Percentiles rank a stretch among this genome's conserved stretches.
phyloP scores from a whole-genome alignment of 2,113 vertebrate genomes.

The Cisticola juncidis region DNA sequence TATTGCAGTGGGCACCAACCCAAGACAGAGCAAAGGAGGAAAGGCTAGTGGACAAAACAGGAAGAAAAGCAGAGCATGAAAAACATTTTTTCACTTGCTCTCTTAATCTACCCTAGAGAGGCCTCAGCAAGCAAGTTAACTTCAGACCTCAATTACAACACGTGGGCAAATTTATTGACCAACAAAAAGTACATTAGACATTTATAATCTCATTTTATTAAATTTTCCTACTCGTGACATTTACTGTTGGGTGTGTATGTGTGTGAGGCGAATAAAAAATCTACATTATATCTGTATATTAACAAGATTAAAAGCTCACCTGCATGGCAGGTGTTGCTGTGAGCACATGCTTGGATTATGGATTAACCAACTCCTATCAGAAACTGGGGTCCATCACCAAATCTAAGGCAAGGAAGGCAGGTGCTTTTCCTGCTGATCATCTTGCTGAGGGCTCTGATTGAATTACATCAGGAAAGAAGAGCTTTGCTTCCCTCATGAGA shows the following conservation, averaged over 20 bases:
- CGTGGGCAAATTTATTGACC: background rate
- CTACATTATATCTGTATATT: background rate
- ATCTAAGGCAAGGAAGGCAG: constrained; percentile 42
- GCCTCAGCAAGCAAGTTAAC: background rate
- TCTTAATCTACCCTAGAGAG: background rate
- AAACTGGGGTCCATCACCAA: background rate
- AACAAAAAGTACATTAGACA: constrained; percentile 8
- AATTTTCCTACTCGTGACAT: background rate
- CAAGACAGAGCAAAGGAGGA: background rate
- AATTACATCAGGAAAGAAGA: constrained; percentile 60
- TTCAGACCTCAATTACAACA: constrained; percentile 26
- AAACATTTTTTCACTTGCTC: background rate
- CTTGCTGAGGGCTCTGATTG: background rate
- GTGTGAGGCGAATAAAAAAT: background rate
- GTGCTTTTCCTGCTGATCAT: constrained; percentile 32
- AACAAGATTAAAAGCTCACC: constrained; percentile 51
- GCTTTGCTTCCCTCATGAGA: constrained; percentile 47
- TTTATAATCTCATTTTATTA: constrained; percentile 27
- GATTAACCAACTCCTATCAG: constrained; percentile 60
- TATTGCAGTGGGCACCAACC: background rate
- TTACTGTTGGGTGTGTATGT: background rate
- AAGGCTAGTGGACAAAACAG: background rate
- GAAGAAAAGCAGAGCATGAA: background rate
- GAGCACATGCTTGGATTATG: constrained; percentile 35
- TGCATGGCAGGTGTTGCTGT: constrained; percentile 64